phyloP scores from a whole-genome alignment of 2,797 vertebrate species.

The Eospalax fontanierii region DNA sequence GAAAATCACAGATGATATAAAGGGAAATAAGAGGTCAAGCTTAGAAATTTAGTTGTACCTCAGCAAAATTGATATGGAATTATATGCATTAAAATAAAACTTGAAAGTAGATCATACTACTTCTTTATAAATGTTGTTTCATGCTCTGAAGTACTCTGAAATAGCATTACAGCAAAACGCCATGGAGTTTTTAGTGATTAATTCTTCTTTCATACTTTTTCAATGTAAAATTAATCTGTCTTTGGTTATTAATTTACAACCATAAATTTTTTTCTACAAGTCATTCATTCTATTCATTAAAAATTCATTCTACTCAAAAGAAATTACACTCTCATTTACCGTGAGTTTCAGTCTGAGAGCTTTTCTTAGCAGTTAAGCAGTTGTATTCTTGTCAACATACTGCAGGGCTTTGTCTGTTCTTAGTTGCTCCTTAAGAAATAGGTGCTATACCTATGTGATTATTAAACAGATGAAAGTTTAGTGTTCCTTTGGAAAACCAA shows the following conservation, averaged over 20 bases:
- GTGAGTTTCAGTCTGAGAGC: neutral
- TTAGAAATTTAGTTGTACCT: neutral
- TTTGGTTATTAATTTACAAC: neutral
- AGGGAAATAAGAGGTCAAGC: neutral
- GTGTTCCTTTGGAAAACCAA: neutral
- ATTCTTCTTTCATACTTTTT: neutral
- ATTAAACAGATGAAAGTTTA: neutral
- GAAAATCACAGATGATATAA: neutral
- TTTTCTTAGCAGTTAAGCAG: neutral
- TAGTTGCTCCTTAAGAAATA: neutral
- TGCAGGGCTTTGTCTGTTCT: neutral
- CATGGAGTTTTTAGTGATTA: neutral
- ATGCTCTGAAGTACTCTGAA: constrained; percentile 25
- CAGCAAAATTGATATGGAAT: neutral
- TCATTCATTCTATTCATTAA: constrained; percentile 18
- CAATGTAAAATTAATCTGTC: neutral
- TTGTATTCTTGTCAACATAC: neutral
- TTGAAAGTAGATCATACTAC: neutral
- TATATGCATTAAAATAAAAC: constrained; percentile 29
- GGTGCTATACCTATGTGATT: neutral
- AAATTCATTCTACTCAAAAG: neutral
- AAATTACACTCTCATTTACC: neutral
- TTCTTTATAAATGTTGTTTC: neutral
- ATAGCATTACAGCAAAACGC: neutral
- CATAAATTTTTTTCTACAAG: neutral